Base-by-base conservation (phyloP, 2,113 vertebrate genomes). In the Nannobrachium achirus region DNA sequence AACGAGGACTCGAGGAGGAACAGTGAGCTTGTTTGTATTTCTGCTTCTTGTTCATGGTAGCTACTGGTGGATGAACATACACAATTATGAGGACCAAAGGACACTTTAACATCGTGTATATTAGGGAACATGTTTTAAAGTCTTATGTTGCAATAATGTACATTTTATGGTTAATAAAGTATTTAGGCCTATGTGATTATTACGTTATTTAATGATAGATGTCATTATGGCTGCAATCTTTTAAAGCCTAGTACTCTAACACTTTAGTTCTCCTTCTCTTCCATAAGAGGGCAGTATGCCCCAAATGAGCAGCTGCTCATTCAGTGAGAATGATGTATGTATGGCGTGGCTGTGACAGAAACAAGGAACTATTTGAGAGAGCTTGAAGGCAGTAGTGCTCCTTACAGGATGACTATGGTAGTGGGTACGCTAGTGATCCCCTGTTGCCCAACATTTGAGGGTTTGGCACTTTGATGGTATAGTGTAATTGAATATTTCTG, bases 271-370 rank as follows among this genome's bases (percentile, higher is more conserved):
- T 13, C 15, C 19, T 41, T 13, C 15, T n/a, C 50, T 33, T n/a
- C 79, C 83, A 83, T 82, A 79, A 83, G 84, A 79, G 58, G 74
- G 84, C 81, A 81, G 76, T 63, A 67, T 74, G 33, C 48, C 56
- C 51, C 70, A 61, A 57, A 76, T 48, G 19, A 62, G 60, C 14
- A 10, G 7, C 33, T 53, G 18, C 18, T 20, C 9, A 20, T 20
- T 1, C 25, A 33, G 8, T 53, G 8, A 9, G 49, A 50, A 16
- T 33, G 6, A 33, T 15, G 6, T 50, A 9, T 11, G 3, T 50
- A 9, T 11, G 3, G 51, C 9, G 18, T 4, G 7, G 2, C 15
- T 13, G 4, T 14, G 13, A 5, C 4, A 48, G 1, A 67, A 1
- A 65, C 4, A 38, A 11, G 7, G 16, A n/a, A 7, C 6, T 13